Conservation (phyloP, 2,113 vertebrate species). For the Cynoglossus semilaevis region DNA sequence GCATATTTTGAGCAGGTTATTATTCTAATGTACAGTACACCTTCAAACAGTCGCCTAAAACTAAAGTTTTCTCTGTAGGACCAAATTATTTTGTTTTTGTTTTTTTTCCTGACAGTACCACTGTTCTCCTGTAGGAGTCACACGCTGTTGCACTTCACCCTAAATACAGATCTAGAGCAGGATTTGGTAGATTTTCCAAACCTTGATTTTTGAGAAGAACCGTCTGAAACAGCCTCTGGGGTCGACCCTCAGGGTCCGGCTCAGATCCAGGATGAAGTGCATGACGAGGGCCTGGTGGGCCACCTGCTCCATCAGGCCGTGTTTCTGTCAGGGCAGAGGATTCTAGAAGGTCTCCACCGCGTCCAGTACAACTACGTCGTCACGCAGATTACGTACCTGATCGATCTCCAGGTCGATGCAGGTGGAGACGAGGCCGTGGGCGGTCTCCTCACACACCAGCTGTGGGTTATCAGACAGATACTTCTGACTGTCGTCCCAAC, state of each 20-base stretch:
- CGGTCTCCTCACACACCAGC: conserved; percentile 88
- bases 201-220: conserved; percentile 91
- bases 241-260: conserved; percentile 83
- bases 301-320: conserved; percentile 88
- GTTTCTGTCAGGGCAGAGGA: conserved; percentile 75
- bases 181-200: conserved; percentile 8
- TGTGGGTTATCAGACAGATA: conserved; percentile 85
- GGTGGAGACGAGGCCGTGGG: conserved; percentile 87
- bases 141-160: too few species aligned
- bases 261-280: conserved; percentile 90
- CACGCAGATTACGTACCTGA: conserved; percentile 72
- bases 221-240: conserved; percentile 88
- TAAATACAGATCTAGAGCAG: too few species aligned
- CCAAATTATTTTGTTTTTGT: too few species aligned
- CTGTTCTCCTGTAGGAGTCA: too few species aligned
- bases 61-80: too few species aligned
- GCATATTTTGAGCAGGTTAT: too few species aligned
- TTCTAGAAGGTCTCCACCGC: background rate
- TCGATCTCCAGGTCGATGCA: conserved; percentile 89
- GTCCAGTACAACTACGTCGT: background rate
- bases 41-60: too few species aligned
- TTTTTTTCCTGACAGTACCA: too few species aligned
- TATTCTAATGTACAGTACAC: too few species aligned
- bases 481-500: conserved; percentile 93
- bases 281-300: conserved; percentile 93